phyloP scores from a whole-genome alignment of 2,888 invertebrate genomes.

The Eristalis pertinax region DNA sequence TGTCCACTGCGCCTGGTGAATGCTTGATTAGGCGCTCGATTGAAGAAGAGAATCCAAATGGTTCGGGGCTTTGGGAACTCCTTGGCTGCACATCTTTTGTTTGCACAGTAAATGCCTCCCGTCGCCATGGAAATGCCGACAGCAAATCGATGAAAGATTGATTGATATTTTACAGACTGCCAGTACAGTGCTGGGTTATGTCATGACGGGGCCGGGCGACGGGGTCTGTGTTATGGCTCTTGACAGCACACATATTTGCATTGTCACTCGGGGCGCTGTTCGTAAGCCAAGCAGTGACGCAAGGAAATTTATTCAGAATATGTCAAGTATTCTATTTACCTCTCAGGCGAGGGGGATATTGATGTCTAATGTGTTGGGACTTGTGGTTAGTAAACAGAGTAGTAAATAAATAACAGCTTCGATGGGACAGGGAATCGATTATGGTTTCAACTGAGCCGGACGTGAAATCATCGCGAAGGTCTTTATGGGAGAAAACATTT shows the following conservation, averaged over 20 bases:
- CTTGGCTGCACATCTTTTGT: background rate
- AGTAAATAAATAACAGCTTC: background rate
- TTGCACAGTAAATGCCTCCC: background rate
- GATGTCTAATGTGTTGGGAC: background rate
- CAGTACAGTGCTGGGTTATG: background rate
- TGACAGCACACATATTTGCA: background rate
- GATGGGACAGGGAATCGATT: background rate
- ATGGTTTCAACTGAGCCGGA: background rate
- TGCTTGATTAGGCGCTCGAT: background rate
- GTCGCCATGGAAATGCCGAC: background rate
- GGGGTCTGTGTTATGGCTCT: background rate
- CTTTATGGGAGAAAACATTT: background rate
- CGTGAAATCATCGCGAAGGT: background rate
- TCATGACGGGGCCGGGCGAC: background rate
- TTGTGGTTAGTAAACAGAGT: background rate
- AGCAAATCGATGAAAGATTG: background rate
- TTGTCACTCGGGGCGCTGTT: background rate
- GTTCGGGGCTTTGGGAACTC: background rate
- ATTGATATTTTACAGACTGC: background rate
- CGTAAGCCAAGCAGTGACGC: background rate
- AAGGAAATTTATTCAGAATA: background rate
- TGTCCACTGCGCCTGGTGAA: background rate
- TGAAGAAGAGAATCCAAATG: background rate
- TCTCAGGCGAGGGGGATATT: background rate
- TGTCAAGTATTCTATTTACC: background rate